These are phyloP conservation scores for Nautilus pompilius DNA, from an alignment of 1,140 invertebrate species.

Conservation along the genomic window DNA sequence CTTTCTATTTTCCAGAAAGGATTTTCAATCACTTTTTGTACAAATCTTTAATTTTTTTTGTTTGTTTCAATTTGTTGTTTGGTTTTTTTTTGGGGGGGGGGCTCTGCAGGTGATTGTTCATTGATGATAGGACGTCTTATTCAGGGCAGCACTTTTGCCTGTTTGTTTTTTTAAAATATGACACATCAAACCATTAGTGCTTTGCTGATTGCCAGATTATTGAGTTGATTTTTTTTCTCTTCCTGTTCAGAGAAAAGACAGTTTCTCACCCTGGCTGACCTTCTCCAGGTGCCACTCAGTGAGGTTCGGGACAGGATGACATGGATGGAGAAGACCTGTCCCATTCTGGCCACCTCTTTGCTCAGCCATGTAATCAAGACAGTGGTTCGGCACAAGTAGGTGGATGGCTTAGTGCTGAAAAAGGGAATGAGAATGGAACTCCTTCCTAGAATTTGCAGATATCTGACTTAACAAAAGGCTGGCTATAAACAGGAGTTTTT, in stretches of 20 bases:
- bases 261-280: constrained; percentile 57
- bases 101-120: no score
- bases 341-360: constrained; percentile 48
- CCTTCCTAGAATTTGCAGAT: no score
- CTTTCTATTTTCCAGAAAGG: no score
- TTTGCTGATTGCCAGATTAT: background rate
- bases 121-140: no score
- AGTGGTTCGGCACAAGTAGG: constrained; percentile 55
- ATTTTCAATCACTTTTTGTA: no score
- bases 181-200: background rate
- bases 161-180: no score
- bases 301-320: constrained; percentile 56
- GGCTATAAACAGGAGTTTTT: no score
- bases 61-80: no score
- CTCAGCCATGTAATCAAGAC: constrained; percentile 45
- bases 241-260: constrained; percentile 46
- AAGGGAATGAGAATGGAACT: background rate
- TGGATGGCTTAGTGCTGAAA: background rate
- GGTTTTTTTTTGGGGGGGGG: no score
- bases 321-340: constrained; percentile 44
- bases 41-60: no score
- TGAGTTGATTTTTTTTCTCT: background rate
- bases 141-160: no score
- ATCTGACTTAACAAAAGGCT: no score
- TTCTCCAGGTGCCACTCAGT: constrained; percentile 56